Base-by-base conservation (phyloP, 2,888 invertebrate species). In the Dilophus febrilis region DNA sequence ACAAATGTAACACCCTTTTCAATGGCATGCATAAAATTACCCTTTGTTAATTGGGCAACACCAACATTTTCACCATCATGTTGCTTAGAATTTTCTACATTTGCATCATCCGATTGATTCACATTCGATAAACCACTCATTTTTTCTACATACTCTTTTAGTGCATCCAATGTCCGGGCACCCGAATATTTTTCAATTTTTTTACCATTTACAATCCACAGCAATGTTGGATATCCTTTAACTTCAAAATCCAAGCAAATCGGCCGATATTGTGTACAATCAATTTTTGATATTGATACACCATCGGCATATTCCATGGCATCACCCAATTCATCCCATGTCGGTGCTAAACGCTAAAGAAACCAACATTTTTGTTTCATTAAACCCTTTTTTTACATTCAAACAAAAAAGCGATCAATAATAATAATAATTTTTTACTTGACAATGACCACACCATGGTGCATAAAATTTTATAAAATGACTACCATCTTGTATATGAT, bases 381-480 rank as follows among this genome's bases (percentile, higher is more conserved):
- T 48, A 38, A 42, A 12, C 16, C 18, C 33, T 18, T 13, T 37
- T n/a, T n/a, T n/a, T n/a, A n/a, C n/a, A n/a, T n/a, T n/a, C n/a
- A n/a, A n/a, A n/a, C n/a, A n/a, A n/a, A n/a, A n/a, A n/a, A n/a
- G n/a, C n/a, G n/a, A n/a, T n/a, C n/a, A n/a, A 18, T 31, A 33
- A 40, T 42, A 38, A 41, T 29, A 30, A 16, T 18, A 12, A 39
- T n/a, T 28, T 26, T 37, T 50, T 63, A 80, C 80, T 69, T 81
- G 83, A 51, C 88, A 90, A 51, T 84, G 82, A 41, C 79, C 72
- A 59, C 91, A 91, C 91, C 91, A 91, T 0, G 91, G 88, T 1
- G 85, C 85, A 64, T 81, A 92, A 59, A 91, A 91, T 65, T 90
- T 87, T 4, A 92, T 68, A 56, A 92, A 91, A 58, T 86, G 82